These are phyloP conservation scores for Hippoglossus stenolepis DNA, from an alignment of 2,113 vertebrate genomes.

Conservation along the genomic window DNA sequence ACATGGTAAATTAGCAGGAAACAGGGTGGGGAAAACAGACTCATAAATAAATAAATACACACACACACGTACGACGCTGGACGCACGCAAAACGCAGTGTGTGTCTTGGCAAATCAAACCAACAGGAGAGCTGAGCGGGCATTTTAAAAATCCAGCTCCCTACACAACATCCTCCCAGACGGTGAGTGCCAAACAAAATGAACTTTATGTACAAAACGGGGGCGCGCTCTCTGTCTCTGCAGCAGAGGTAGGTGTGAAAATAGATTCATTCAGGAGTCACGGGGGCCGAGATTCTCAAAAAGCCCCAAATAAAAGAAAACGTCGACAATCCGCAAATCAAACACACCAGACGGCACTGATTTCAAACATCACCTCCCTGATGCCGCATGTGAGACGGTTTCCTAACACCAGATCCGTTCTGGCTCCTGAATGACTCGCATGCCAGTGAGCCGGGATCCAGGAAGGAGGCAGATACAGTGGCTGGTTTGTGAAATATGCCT, in stretches of 20 bases:
- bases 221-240: slow-evolving; percentile 39
- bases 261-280: slow-evolving; percentile 22
- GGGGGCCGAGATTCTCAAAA: slow-evolving; percentile 9
- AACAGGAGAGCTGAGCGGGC: slow-evolving; percentile 62
- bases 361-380: slow-evolving; percentile 4
- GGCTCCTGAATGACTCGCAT: slow-evolving; percentile 31
- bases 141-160: slow-evolving; percentile 61
- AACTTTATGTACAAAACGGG: slow-evolving; percentile 46
- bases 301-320: not conserved
- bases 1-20: slow-evolving; percentile 54
- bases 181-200: slow-evolving; percentile 55
- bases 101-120: slow-evolving; percentile 64
- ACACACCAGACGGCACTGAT: not conserved
- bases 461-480: slow-evolving; percentile 67
- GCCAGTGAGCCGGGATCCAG: slow-evolving; percentile 34
- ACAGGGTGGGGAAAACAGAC: slow-evolving; percentile 45
- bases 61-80: not conserved
- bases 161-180: slow-evolving; percentile 30
- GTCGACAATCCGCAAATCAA: not conserved
- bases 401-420: not conserved
- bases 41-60: not conserved
- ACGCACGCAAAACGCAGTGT: not conserved
- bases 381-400: not conserved
- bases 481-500: slow-evolving; percentile 68
- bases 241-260: not conserved